Base-by-base conservation (phyloP, 1,140 invertebrate species). In the Cotesia vestalis region DNA sequence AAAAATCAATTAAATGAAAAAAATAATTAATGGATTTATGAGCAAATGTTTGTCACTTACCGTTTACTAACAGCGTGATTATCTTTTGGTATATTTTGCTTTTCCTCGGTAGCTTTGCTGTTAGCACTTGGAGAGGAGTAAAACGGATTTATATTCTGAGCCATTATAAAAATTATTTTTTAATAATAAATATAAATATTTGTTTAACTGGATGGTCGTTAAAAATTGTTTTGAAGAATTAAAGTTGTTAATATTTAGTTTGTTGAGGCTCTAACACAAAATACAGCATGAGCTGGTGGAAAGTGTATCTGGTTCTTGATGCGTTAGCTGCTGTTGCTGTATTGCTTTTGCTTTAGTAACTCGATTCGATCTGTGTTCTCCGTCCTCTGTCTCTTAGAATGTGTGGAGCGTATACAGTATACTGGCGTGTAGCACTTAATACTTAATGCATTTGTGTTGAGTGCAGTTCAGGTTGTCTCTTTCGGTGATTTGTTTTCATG, bases 41-140 rank as follows among this genome's bases (percentile, higher is more conserved):
- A 61, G 27, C 66, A 69, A 20, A 72, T 60, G 72, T 66, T 64
- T 78, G 69, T 66, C 34, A 80, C 87, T 85, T 88, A 94, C 93
- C 93, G 91, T 92, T 94, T 95, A 85, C 92, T 94, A 69, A 95
- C 93, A 82, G 93, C 93, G 87, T 95, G 93, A 88, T 93, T 94
- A 83, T 94, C 93, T 84, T 93, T 93, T 72, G 92, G 88, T 81
- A 90, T 87, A 78, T 90, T 90, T 76, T 90, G 91, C 74, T 85
- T 88, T 79, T 93, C 92, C 79, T 94, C 92, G 78, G 89, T 91
- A 66, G 92, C 91, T 88, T 95, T 94, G 46, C 87, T 87, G 63
- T 89, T 89, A 77, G 89, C 88, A 66, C 90, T 89, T 74, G 90
- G 90, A 73, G 90, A 90, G 69, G 91, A 90, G 78, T 90, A 90